Percentiles rank a stretch among this genome's conserved stretches.
Evolutionary conservation across 2,797 vertebrate genomes (phyloP).

Genomic region (Chiroxiphia lanceolata): DNA sequence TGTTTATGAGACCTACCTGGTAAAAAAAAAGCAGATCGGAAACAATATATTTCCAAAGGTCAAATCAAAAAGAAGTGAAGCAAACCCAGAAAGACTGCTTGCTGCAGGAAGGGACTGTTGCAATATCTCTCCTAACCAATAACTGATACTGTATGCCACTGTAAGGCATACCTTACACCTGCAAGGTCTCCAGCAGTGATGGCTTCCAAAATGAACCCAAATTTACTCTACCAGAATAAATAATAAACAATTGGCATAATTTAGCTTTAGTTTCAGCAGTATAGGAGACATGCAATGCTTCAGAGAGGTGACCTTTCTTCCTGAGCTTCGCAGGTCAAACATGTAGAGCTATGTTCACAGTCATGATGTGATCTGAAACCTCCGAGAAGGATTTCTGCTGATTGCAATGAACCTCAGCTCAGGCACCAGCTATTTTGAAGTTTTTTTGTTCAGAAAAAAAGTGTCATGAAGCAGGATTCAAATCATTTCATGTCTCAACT

Average conservation of each 20-base stretch:
- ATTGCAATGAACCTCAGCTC: neutral
- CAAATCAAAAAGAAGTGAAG: neutral
- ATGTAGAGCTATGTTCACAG: neutral
- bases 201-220: neutral
- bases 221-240: neutral
- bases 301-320: neutral
- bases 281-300: neutral
- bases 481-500: neutral
- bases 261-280: neutral
- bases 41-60: neutral
- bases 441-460: neutral
- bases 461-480: neutral
- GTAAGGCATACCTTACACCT: neutral
- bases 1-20: neutral
- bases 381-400: neutral
- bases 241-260: neutral
- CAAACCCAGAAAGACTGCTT: neutral
- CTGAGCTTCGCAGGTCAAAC: neutral
- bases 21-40: neutral
- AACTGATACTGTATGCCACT: neutral
- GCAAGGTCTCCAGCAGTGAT: neutral
- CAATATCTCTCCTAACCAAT: neutral
- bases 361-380: neutral
- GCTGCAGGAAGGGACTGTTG: neutral
- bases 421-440: neutral